phyloP scores from a whole-genome alignment of 2,797 vertebrate species.

The Dendrocincla fuliginosa region DNA sequence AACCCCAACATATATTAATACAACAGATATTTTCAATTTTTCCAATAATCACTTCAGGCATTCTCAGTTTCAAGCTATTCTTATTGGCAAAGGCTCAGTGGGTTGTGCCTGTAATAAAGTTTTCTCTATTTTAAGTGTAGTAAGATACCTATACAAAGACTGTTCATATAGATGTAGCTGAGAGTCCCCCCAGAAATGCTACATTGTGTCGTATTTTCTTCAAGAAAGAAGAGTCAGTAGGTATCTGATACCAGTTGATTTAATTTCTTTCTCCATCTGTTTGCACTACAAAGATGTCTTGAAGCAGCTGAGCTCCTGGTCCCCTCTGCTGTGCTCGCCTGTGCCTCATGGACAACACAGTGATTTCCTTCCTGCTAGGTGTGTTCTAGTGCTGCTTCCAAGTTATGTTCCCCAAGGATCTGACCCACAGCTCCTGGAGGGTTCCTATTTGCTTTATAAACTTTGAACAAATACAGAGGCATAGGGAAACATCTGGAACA shows the following conservation, averaged over 20 bases:
- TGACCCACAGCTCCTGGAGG: neutral
- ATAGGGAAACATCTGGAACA: neutral
- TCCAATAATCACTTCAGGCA: conserved; percentile 39
- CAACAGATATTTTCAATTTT: conserved; percentile 31
- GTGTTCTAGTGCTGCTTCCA: neutral
- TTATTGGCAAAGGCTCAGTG: neutral
- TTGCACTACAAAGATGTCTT: neutral
- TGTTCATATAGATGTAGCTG: rapidly evolving
- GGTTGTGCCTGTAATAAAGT: neutral
- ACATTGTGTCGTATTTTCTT: neutral
- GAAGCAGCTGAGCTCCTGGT: neutral
- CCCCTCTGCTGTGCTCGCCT: neutral
- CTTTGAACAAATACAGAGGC: neutral
- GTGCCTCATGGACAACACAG: neutral
- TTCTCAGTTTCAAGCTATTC: neutral
- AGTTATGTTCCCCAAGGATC: neutral
- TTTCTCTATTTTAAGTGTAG: neutral
- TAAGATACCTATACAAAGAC: neutral
- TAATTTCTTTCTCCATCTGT: neutral
- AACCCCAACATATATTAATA: neutral
- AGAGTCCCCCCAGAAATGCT: neutral
- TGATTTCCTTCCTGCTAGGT: neutral
- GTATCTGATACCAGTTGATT: neutral
- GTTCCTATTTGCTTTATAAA: neutral
- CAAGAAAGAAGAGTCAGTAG: neutral